Evolutionary conservation across 2,113 vertebrate genomes (phyloP).

Genomic region (mouse (Mus musculus)): DNA sequence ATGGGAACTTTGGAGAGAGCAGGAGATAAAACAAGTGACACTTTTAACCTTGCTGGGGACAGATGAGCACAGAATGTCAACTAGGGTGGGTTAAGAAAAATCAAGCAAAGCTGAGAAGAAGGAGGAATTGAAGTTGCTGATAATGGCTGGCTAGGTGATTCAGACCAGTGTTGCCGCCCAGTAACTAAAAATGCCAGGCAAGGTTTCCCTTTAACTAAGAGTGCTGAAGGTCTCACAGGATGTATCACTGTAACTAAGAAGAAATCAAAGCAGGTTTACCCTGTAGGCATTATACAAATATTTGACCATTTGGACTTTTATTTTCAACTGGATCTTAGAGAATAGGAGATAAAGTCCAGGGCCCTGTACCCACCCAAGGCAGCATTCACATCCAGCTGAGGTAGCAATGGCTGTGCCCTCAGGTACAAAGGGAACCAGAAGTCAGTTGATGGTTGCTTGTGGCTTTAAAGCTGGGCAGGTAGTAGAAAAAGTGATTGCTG

Average conservation of each 20-base stretch:
- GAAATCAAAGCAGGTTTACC: not conserved
- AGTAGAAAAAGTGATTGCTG: not conserved
- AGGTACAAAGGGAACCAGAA: not conserved
- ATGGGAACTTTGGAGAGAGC: not conserved
- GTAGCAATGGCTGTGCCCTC: too few relatives aligned
- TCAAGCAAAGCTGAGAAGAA: not conserved
- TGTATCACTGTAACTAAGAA: not conserved
- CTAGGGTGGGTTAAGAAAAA: not conserved
- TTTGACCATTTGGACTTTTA: not conserved
- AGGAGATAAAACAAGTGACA: not conserved
- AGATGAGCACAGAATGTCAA: not conserved
- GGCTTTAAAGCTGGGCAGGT: too few relatives aligned
- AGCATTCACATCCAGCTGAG: not conserved
- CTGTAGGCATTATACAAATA: not conserved
- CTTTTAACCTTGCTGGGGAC: not conserved
- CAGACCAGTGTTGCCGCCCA: not conserved
- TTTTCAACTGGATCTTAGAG: slow-evolving; percentile 1
- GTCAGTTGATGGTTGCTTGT: not conserved
- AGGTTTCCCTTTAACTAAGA: not conserved
- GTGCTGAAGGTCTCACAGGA: not conserved
- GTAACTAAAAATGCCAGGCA: not conserved
- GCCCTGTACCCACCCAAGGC: not conserved
- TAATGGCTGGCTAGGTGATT: not conserved
- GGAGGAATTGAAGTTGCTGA: not conserved
- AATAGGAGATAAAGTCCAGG: not conserved